Percentiles rank a stretch among this genome's conserved stretches.
Evolutionary conservation across 2,888 invertebrate genomes (phyloP).

Genomic region (Coremacera marginata): DNA sequence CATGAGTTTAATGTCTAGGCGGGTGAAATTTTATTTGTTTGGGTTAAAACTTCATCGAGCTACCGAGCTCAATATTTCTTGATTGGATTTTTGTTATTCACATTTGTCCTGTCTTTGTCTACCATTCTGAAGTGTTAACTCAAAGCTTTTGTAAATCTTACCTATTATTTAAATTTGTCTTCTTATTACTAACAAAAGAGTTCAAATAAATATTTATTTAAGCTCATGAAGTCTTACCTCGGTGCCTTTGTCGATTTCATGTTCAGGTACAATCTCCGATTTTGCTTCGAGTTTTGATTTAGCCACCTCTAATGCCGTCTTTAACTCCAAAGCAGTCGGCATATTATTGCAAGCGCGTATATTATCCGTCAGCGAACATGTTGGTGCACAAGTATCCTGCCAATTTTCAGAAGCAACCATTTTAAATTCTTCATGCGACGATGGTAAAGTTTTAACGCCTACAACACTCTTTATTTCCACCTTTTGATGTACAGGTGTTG

Average conservation of each 20-base stretch:
- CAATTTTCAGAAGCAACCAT: constrained; percentile 43
- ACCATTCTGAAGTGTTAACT: too few relatives aligned
- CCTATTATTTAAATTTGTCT: too few relatives aligned
- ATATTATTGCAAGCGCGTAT: constrained; percentile 15
- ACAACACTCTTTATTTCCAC: constrained; percentile 5
- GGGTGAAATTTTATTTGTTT: constrained; percentile 7
- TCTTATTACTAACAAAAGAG: too few relatives aligned
- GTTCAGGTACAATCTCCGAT: background rate
- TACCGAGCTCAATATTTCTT: too few relatives aligned
- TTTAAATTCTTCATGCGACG: background rate
- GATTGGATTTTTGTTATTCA: too few relatives aligned
- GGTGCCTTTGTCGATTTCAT: background rate
- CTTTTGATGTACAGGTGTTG: constrained; percentile 56
- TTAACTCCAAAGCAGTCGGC: constrained; percentile 51
- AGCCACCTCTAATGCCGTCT: constrained; percentile 56
- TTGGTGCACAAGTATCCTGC: constrained; percentile 56
- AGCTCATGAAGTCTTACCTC: background rate
- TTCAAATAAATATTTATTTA: background rate
- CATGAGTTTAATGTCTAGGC: background rate
- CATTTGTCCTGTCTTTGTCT: too few relatives aligned
- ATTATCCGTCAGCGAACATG: constrained; percentile 51
- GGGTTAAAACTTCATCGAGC: too few relatives aligned
- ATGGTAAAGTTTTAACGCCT: constrained; percentile 14
- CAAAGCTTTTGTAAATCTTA: too few relatives aligned
- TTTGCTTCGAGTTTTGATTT: constrained; percentile 54